phyloP scores from a whole-genome alignment of 1,140 invertebrate species.

The Hesperophylax magnus region DNA sequence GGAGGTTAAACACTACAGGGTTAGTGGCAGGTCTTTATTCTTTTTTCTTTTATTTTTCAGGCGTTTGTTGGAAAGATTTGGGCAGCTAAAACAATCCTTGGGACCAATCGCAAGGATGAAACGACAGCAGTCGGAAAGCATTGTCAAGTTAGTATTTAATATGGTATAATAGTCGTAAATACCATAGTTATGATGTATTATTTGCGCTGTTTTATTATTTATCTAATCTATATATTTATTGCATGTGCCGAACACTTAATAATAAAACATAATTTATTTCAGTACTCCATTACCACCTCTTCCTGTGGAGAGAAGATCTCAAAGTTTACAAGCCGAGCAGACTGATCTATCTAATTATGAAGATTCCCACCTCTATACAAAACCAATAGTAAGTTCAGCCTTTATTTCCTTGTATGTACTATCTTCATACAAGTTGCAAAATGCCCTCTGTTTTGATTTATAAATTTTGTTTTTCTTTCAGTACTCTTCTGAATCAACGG shows the following conservation, averaged over 20 bases:
- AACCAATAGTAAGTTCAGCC: conserved; percentile 65
- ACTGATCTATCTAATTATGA: conserved; percentile 65
- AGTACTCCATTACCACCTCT: conserved; percentile 64
- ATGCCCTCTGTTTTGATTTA: neutral
- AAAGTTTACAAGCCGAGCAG: conserved; percentile 64
- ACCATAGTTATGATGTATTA: too few species aligned
- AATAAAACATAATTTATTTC: conserved; percentile 41
- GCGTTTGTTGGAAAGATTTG: conserved; percentile 87
- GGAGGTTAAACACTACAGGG: too few species aligned
- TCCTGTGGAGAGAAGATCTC: conserved; percentile 66
- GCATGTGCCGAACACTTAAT: too few species aligned
- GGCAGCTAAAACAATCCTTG: conserved; percentile 81
- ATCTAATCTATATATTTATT: too few species aligned
- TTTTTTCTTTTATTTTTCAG: conserved; percentile 58
- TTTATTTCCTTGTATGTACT: neutral
- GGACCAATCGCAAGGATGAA: conserved; percentile 74
- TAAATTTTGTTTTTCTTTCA: conserved; percentile 26
- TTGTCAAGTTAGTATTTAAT: conserved; percentile 74
- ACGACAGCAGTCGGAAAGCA: conserved; percentile 80
- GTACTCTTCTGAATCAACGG: conserved; percentile 51
- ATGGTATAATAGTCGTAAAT: too few species aligned
- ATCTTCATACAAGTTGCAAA: too few species aligned
- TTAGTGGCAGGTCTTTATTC: too few species aligned
- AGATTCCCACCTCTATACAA: conserved; percentile 68
- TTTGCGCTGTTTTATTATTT: too few species aligned